A percentile compares a stretch with the other conserved stretches of the same genome.
Evolutionary conservation across 2,888 invertebrate species (phyloP).

Genomic region (Cyaniris semiargus): DNA sequence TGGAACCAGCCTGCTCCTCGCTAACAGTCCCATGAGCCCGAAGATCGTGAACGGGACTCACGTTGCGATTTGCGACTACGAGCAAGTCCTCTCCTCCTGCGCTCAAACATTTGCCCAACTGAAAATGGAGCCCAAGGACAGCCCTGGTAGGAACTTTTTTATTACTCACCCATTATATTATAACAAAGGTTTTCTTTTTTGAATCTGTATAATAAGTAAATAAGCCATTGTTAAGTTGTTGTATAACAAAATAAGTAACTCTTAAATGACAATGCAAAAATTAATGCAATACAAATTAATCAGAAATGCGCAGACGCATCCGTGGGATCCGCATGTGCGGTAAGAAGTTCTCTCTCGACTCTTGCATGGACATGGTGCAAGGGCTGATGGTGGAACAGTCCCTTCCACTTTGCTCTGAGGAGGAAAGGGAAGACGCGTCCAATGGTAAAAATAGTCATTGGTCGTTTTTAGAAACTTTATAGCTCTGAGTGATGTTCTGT

Average conservation of each 20-base stretch:
- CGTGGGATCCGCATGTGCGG: slow-evolving; percentile 94
- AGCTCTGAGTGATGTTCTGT: neutral
- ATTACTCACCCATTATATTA: neutral
- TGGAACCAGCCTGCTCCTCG: slow-evolving; percentile 94
- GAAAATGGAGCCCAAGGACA: slow-evolving; percentile 86
- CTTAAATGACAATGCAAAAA: neutral
- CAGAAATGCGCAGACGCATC: slow-evolving; percentile 91
- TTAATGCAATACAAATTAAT: slow-evolving; percentile 35
- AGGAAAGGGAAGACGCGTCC: slow-evolving; percentile 72
- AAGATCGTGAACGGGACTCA: slow-evolving; percentile 97
- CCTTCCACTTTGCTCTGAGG: slow-evolving; percentile 78
- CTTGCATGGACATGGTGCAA: slow-evolving; percentile 93
- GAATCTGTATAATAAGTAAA: neutral
- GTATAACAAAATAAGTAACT: neutral
- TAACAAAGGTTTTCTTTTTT: neutral
- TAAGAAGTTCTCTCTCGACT: slow-evolving; percentile 94
- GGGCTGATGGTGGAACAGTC: slow-evolving; percentile 81
- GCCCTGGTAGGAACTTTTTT: slow-evolving; percentile 82
- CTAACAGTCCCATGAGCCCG: slow-evolving; percentile 97
- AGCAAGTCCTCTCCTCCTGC: slow-evolving; percentile 86
- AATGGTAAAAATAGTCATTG: slow-evolving; percentile 55
- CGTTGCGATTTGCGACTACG: slow-evolving; percentile 93
- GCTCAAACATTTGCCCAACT: slow-evolving; percentile 85
- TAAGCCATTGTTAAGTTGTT: neutral
- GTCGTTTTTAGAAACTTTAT: neutral